These are phyloP conservation scores for Sarcophaga bullata DNA, from an alignment of 1,140 invertebrate species.

Conservation along the genomic window DNA sequence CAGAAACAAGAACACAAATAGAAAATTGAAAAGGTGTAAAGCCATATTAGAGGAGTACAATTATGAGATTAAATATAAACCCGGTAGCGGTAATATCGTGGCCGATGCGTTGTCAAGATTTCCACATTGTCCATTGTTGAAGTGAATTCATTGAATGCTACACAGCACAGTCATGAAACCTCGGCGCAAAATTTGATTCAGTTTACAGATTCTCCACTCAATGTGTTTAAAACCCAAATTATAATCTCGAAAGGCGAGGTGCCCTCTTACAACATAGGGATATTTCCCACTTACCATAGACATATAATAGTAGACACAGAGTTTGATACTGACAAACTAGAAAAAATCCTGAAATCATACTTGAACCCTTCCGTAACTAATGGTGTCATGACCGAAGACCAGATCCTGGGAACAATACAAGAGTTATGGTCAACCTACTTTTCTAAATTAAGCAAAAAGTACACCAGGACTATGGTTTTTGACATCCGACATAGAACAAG, in stretches of 20 bases:
- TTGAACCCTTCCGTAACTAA: slow-evolving; percentile 45
- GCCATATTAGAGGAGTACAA: no score
- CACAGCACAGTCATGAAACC: neutral
- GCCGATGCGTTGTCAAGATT: slow-evolving; percentile 31
- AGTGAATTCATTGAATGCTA: slow-evolving; percentile 21
- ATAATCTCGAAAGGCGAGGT: no score
- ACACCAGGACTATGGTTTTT: slow-evolving; percentile 34
- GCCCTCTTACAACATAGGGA: no score
- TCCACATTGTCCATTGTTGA: no score
- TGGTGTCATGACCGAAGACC: slow-evolving; percentile 39
- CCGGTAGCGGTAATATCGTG: slow-evolving; percentile 48
- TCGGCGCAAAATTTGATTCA: slow-evolving; percentile 6
- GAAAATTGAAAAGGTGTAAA: no score
- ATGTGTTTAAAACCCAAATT: no score
- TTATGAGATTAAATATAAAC: slow-evolving; percentile 56
- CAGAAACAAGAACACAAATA: no score
- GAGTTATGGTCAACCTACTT: slow-evolving; percentile 43
- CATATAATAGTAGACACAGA: neutral
- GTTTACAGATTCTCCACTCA: no score
- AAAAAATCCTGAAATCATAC: slow-evolving; percentile 27
- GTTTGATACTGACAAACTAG: neutral
- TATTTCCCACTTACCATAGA: no score
- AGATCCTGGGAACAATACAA: slow-evolving; percentile 43
- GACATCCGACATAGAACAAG: slow-evolving; percentile 36
- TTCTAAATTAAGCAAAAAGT: slow-evolving; percentile 36